Base-by-base conservation (phyloP, 2,113 vertebrate species). In the Leuciscus idus region DNA sequence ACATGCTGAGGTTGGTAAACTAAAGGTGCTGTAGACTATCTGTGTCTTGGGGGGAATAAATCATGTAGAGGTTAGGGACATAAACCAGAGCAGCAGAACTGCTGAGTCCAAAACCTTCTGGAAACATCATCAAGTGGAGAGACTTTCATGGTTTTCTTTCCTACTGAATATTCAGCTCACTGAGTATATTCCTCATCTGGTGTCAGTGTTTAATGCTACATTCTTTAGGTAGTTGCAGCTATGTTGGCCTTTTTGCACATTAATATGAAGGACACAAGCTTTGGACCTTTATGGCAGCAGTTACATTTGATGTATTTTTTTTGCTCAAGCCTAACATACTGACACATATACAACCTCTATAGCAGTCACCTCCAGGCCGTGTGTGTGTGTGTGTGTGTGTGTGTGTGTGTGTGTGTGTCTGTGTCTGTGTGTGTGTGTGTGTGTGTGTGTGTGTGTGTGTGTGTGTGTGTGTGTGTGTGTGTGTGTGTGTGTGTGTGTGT, bases 31-130 rank as follows among this genome's bases (percentile, higher is more conserved):
- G 50, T 64, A 84, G 73, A 68, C 43, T 52, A 59, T 80, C 36
- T 70, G 23, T 26, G 55, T 86, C 85, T 70, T 83, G 70, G 17
- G 64, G 28, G 64, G 66, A 80, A 88, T 88, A 86, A 86, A 88
- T 88, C 80, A 88, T 84, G 9, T n/a, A 66, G 36, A 79, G 57
- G 84, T 80, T 70, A 80, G 85, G 81, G 64, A 86, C 74, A 78
- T 83, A 88, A 88, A 86, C 74, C 84, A 88, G 87, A 76, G 17
- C 74, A 86, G 61, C n/a, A 88, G 79, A 88, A 86, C 4, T 83
- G 84, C 84, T 84, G 87, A 88, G 81, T 86, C 39, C 46, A 78
- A 74, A 88, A n/a, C 68, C 66, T 59, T 72, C 23, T 83, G 74
- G 73, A 59, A 73, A 80, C 64, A 66, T 84, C 52, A 78, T 81